Base-by-base conservation (phyloP, 2,888 invertebrate species). In the Camponotus fellah region DNA sequence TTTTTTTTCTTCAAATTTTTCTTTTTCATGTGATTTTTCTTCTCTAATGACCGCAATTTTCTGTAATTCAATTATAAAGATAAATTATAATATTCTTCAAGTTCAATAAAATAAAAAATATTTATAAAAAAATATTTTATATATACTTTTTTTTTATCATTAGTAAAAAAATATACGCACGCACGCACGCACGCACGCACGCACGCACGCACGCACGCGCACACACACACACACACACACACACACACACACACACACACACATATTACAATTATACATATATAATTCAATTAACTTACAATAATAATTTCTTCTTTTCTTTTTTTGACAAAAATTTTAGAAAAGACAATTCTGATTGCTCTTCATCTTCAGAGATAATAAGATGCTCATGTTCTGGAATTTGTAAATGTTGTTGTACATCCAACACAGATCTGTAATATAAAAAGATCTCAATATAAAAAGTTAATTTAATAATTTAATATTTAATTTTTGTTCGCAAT, bases 281-380 rank as follows among this genome's bases (percentile, higher is more conserved):
- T 75, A 46, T 32, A 76, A 0, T 49, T 49, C 0, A 65, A 53
- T 64, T 68, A 26, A 77, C 60, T 83, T 96, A 97, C 97, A 97
- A 98, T n/a, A 99, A 95, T 26, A 99, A 95, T 92, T 98, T 98
- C 91, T 98, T 97, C 95, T 99, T 99, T 93, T 99, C 98, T 92
- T 98, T 98, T 86, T 97, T 97, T 6, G 97, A 97, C 21, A 99
- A 95, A 0, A 98, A 97, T 93, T 98, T 98, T 8, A 99, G 95
- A 89, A 99, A 97, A 84, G 97, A 97, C 32, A 97, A 95, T 95
- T 97, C 97, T n/a, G 97, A 96, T 83, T 96, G 95, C 83, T 95
- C 95, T 65, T 95, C 95, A 89, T 95, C 95, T 68, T 95, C 96
- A 3, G 94, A 95, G 14, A 95, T 90, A 92, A 95, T 93, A 17